These are phyloP conservation scores for Heterodera carotae DNA, from an alignment of 1,140 invertebrate genomes.

Conservation along the genomic window DNA sequence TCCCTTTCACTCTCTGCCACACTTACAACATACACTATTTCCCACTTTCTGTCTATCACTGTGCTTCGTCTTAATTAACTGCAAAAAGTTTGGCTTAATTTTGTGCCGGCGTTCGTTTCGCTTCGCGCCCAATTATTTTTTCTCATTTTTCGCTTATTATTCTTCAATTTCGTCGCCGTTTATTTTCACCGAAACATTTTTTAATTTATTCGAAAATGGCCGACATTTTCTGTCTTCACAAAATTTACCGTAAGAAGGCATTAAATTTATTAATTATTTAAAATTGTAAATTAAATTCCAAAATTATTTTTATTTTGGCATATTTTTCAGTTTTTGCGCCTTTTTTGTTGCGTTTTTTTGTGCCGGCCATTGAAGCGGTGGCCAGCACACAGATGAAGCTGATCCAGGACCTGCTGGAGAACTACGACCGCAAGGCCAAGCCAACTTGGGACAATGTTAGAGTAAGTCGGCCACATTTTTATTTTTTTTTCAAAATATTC, in stretches of 20 bases:
- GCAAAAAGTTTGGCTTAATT: neutral
- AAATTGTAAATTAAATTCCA: neutral
- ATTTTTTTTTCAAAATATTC: neutral
- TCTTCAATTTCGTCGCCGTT: too few relatives aligned
- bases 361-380: neutral
- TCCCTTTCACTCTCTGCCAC: neutral
- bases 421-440: constrained; percentile 60
- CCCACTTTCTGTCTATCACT: neutral
- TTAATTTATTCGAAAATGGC: neutral
- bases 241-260: neutral
- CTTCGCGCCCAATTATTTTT: neutral
- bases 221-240: neutral
- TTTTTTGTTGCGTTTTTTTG: neutral
- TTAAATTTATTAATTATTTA: too few relatives aligned
- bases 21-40: neutral
- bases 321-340: neutral
- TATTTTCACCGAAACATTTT: too few relatives aligned
- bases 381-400: constrained; percentile 54
- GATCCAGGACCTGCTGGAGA: constrained; percentile 63
- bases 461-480: neutral
- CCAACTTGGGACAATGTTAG: constrained; percentile 59
- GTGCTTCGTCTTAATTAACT: neutral
- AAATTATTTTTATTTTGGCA: neutral
- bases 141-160: neutral
- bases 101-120: neutral